Evolutionary conservation across 2,888 invertebrate genomes (phyloP).

Genomic region (Sinotaia quadrata): DNA sequence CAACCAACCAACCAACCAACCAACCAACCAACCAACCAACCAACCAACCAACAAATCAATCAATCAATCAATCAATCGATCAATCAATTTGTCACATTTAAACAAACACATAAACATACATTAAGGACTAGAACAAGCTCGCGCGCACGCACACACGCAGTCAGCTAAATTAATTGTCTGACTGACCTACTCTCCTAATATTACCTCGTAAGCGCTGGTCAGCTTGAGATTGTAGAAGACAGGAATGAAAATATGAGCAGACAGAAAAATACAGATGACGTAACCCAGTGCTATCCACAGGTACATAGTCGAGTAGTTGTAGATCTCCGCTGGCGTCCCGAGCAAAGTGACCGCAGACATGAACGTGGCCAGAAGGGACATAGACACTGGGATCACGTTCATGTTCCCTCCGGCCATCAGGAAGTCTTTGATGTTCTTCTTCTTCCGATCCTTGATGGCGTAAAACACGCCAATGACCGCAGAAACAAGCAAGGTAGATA

Average conservation of each 20-base stretch:
- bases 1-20: too few species aligned
- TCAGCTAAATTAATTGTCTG: too few species aligned
- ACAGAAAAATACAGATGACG: slow-evolving; percentile 56
- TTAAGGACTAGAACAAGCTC: too few species aligned
- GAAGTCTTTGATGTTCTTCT: slow-evolving; percentile 56
- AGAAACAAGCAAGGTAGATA: slow-evolving; percentile 53
- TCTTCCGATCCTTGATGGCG: slow-evolving; percentile 58
- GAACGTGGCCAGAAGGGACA: slow-evolving; percentile 61
- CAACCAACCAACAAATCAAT: too few species aligned
- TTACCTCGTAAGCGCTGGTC: slow-evolving; percentile 62
- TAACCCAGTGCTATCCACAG: slow-evolving; percentile 61
- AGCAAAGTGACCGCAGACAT: slow-evolving; percentile 63
- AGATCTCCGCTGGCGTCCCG: slow-evolving; percentile 69
- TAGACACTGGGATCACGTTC: slow-evolving; percentile 56
- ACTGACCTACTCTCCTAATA: too few species aligned
- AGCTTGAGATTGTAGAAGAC: slow-evolving; percentile 57
- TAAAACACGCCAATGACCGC: slow-evolving; percentile 65
- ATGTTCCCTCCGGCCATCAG: slow-evolving; percentile 66
- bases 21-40: too few species aligned
- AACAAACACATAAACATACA: too few species aligned
- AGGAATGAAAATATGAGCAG: slow-evolving; percentile 58
- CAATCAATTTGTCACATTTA: too few species aligned
- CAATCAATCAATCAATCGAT: too few species aligned
- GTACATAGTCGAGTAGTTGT: slow-evolving; percentile 62
- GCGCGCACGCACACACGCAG: too few species aligned